These are phyloP conservation scores for Labeo rohita DNA, from an alignment of 2,113 vertebrate species.

Conservation along the genomic window DNA sequence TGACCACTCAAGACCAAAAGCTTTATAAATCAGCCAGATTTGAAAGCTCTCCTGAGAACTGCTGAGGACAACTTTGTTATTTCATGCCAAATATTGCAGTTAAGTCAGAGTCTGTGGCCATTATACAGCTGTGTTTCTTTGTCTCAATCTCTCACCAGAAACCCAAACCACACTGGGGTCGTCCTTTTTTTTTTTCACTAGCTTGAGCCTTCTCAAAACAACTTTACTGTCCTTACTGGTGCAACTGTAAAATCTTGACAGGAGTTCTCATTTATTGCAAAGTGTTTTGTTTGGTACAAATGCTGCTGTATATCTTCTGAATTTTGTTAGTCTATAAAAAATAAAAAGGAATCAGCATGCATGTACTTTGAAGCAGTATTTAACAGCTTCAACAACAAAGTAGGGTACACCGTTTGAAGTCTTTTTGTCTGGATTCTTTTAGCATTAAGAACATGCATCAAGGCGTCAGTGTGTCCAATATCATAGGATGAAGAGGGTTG, in stretches of 20 bases:
- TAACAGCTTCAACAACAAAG: not conserved
- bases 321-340: not conserved
- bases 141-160: not conserved
- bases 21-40: not conserved
- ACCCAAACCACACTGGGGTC: not conserved
- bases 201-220: not conserved
- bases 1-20: not conserved
- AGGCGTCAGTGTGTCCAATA: not conserved
- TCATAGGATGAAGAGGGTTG: not conserved
- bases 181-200: not conserved
- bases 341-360: not conserved
- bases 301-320: not conserved
- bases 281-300: not conserved
- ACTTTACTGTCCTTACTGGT: not conserved
- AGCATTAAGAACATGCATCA: not conserved
- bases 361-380: not conserved
- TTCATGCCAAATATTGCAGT: constrained; percentile 7
- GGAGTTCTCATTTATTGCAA: not conserved
- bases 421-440: not conserved
- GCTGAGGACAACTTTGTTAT: not conserved
- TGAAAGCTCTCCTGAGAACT: constrained; percentile 17
- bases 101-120: not conserved
- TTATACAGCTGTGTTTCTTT: not conserved
- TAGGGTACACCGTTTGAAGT: not conserved
- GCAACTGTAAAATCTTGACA: not conserved